These are phyloP conservation scores for Apotomis turbidana DNA, from an alignment of 2,888 invertebrate genomes.

Conservation along the genomic window DNA sequence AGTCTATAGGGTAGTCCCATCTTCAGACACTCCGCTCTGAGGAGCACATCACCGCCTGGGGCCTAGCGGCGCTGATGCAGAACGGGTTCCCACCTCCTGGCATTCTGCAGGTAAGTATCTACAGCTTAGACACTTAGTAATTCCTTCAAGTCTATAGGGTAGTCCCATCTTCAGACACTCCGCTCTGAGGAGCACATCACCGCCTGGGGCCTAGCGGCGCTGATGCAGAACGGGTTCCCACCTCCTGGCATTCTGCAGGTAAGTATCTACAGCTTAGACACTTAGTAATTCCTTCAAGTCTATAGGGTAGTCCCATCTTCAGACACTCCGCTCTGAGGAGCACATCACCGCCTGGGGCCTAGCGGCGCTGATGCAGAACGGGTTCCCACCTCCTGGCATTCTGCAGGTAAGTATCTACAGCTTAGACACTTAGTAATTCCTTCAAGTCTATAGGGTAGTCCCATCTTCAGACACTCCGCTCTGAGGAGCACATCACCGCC, in stretches of 20 bases:
- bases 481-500: conserved; percentile 89
- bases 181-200: conserved; percentile 89
- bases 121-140: too few relatives aligned
- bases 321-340: conserved; percentile 87
- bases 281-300: too few relatives aligned
- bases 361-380: conserved; percentile 90
- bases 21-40: conserved; percentile 85
- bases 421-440: too few relatives aligned
- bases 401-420: conserved; percentile 61
- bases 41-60: conserved; percentile 89
- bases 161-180: conserved; percentile 62
- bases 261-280: neutral
- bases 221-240: conserved; percentile 90
- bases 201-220: conserved; percentile 89
- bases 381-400: conserved; percentile 87
- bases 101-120: conserved; percentile 72
- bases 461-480: conserved; percentile 77
- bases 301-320: conserved; percentile 48
- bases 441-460: conserved; percentile 46
- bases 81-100: conserved; percentile 88
- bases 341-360: conserved; percentile 89
- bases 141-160: conserved; percentile 46
- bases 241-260: conserved; percentile 85
- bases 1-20: too few relatives aligned
- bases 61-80: conserved; percentile 90